Conservation (phyloP, 2,888 invertebrate species). For the Caprella mutica region DNA sequence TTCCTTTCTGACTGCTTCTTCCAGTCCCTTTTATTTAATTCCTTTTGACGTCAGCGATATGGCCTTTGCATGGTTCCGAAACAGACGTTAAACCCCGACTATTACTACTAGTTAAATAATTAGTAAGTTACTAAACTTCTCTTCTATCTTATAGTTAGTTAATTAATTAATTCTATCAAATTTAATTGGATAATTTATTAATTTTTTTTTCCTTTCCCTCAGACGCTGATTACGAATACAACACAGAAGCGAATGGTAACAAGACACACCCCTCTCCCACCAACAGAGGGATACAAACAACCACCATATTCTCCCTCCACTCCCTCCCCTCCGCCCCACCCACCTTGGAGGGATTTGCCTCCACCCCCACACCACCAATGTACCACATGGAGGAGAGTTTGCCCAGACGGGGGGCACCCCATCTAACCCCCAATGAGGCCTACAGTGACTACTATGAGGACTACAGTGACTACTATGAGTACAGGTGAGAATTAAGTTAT, state of each 20-base stretch:
- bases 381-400: neutral
- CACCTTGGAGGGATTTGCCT: neutral
- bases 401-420: neutral
- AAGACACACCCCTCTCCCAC: conserved; percentile 3
- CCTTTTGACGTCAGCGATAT: no score
- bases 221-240: conserved; percentile 10
- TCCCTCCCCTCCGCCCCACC: neutral
- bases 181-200: no score
- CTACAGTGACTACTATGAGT: neutral
- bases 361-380: neutral
- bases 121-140: no score
- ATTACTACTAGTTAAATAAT: no score
- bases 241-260: conserved; percentile 6
- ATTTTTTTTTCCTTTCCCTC: no score
- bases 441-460: neutral
- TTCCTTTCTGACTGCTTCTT: no score
- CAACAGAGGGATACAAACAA: neutral
- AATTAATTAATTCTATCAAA: no score
- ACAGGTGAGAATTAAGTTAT: neutral
- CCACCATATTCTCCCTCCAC: neutral
- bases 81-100: no score
- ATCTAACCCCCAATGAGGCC: neutral
- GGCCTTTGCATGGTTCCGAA: no score
- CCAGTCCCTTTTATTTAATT: no score
- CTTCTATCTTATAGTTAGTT: no score